Conservation (phyloP, 2,797 vertebrate species). For the Capromys pilorides region DNA sequence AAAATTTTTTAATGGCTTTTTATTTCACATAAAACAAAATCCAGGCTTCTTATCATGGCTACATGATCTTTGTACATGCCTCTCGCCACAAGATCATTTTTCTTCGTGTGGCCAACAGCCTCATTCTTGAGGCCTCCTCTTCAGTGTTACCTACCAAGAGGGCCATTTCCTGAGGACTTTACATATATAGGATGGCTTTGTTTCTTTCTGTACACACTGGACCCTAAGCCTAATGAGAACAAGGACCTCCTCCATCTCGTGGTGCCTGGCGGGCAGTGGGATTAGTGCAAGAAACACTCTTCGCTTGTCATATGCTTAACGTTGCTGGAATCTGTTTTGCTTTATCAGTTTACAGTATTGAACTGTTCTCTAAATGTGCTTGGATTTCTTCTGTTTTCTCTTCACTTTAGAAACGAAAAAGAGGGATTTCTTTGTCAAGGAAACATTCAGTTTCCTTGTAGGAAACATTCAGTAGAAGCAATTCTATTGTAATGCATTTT, state of each 20-base stretch:
- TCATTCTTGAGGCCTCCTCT: background rate
- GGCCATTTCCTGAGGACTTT: background rate
- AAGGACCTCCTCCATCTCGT: background rate
- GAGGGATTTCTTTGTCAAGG: background rate
- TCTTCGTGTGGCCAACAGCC: background rate
- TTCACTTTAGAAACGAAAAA: background rate
- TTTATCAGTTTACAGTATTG: background rate
- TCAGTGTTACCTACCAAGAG: background rate
- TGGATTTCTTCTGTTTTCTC: background rate
- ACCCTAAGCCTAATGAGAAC: background rate
- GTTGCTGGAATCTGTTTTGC: conserved; percentile 2
- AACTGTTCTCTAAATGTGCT: background rate
- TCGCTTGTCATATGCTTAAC: background rate
- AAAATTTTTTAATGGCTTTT: background rate
- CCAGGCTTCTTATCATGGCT: background rate
- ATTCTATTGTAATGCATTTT: background rate
- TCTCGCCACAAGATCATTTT: background rate
- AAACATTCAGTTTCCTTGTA: no score
- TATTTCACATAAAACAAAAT: background rate
- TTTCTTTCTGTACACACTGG: background rate
- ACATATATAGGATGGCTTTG: background rate
- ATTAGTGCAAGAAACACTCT: background rate
- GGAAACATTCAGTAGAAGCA: background rate
- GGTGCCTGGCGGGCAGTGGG: background rate
- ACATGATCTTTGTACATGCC: background rate